Evolutionary conservation across 2,113 vertebrate species (phyloP), one percentile per base, ranked within the genome.

Genomic region (Shinisaurus crocodilurus): DNA sequence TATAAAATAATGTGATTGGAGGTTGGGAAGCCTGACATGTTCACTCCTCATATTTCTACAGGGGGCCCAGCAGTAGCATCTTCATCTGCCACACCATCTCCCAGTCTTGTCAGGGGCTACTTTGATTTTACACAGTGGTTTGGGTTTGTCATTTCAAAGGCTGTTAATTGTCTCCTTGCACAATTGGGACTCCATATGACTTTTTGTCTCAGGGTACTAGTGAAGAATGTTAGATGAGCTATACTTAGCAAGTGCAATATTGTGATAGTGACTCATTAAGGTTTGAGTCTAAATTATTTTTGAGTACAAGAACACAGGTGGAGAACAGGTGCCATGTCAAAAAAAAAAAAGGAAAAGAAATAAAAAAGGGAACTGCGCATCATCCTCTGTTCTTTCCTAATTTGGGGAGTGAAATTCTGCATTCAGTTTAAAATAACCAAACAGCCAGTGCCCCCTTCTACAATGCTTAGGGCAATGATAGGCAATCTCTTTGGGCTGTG

Each of bases 381-480:
- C 29, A 27, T 65, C 40, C 16, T 65, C 15, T 86, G 34, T 40
- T 43, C 34, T 77, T 16, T 77, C 25, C 16, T 90, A 81, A 72
- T 43, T 63, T 83, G 20, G 43, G n/a, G n/a, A 50, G 70, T 65
- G 60, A 83, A 60, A 75, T 75, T 63, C 10, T 65, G 67, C 40
- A 74, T 87, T 86, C 70, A 57, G 67, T 65, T 74, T 90, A 12
- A 75, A 87, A 90, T n/a, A n/a, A 72, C 23, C 85, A 90, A 43
- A 81, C 5, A 50, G 43, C 6, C 40, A 79, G n/a, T 48, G 2
- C 5, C 48, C 23, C 23, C 29, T 65, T 82, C 65, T 29, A 40
- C 32, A 13, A 12, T 32, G 48, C 60, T 67, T 84, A 67, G 82
- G 43, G 82, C 25, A n/a, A n/a, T n/a, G n/a, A n/a, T n/a, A n/a